A percentile compares a stretch with the other conserved stretches of the same genome.
Conservation (phyloP, 2,888 invertebrate genomes). For the Drepanosiphum platanoidis region DNA sequence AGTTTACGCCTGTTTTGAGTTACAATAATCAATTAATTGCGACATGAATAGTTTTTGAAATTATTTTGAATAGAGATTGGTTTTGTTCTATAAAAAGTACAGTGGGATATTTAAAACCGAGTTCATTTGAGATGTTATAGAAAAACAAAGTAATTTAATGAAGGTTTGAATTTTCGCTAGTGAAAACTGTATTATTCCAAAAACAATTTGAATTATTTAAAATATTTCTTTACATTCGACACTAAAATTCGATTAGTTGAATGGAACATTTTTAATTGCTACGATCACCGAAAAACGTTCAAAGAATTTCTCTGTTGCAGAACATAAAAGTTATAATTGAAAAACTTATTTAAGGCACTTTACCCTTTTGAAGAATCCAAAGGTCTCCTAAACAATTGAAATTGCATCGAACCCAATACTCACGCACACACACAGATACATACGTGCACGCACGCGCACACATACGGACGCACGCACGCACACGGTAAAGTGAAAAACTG, state of each 20-base stretch:
- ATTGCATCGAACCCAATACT: not conserved
- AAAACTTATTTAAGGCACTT: constrained; percentile 3
- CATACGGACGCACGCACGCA: too few species aligned
- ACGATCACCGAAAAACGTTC: not conserved
- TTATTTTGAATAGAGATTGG: too few species aligned
- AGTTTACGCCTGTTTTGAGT: too few species aligned
- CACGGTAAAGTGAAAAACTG: too few species aligned
- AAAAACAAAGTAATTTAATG: not conserved
- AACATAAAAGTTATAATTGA: constrained; percentile 15
- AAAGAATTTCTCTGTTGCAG: constrained; percentile 13
- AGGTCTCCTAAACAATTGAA: not conserved
- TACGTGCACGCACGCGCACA: too few species aligned
- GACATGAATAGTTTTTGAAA: too few species aligned
- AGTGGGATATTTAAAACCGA: not conserved
- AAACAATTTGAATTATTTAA: not conserved
- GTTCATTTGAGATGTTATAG: not conserved
- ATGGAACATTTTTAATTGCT: constrained; percentile 16
- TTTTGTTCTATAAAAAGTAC: not conserved
- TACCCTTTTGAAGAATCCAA: not conserved
- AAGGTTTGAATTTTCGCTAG: not conserved
- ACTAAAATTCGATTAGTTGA: not conserved
- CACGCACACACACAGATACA: not conserved
- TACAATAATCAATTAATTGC: too few species aligned
- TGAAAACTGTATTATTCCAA: not conserved
- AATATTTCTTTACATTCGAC: not conserved